Evolutionary conservation across 2,797 vertebrate species (phyloP), one percentile per base, ranked within the genome.

Genomic region (Sitta carolinensis): DNA sequence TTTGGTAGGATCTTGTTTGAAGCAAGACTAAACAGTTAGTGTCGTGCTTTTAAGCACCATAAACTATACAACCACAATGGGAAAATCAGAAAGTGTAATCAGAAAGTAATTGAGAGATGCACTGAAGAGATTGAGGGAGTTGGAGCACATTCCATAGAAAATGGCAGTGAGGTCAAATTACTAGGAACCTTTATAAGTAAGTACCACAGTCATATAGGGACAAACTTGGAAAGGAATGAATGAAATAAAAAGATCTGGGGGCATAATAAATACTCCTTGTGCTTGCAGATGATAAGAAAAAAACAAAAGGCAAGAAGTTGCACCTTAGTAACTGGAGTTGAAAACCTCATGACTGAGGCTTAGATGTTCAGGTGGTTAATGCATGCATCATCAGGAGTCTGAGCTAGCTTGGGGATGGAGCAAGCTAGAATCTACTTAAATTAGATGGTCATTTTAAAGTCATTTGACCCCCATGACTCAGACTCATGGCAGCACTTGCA

Each of bases 391-490:
- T 62, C 29, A 76, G 81, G 54, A 64, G 48, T 52, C 70, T 77
- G 82, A 87, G 48, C 48, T 73, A 54, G 82, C 91, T 59, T 87
- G 25, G 68, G 70, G 75, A 93, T 43, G 63, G 32, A 91, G 63
- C 50, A 70, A 80, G 32, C 61, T 90, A 90, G 59, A 93, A 85
- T 45, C 45, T 89, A 82, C 89, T 91, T 94, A 93, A 93, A 79
- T 93, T 92, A 90, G 93, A 74, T 68, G 75, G 81, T 54, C 89
- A 83, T 96, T 95, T 96, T 87, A 80, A 89, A 77, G 74, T 87
- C 73, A 70, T 91, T 91, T 84, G 89, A 67, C 89, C 75, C 32
- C 77, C 42, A 70, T 96, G 94, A 93, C 87, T 95, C 96, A 96
- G 78, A 73, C 72, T 94, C 47, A 87, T 89, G 89, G 93, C 92